Conservation (phyloP, 2,113 vertebrate species). For the Gambusia affinis region DNA sequence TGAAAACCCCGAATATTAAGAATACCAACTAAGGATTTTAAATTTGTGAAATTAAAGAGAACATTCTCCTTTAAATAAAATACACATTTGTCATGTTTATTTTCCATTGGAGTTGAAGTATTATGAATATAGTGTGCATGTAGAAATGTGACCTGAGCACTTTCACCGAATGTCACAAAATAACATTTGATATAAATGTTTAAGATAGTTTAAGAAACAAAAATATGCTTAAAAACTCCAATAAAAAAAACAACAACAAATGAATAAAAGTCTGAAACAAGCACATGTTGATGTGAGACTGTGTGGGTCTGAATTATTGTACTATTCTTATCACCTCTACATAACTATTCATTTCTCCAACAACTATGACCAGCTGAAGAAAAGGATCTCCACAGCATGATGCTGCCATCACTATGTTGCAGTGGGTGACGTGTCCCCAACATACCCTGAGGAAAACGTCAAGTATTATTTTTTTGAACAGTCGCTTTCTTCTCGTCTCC, state of each 20-base stretch:
- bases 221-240: background rate
- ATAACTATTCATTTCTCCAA: no score
- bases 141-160: background rate
- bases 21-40: background rate
- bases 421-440: no score
- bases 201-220: background rate
- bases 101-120: no score
- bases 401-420: no score
- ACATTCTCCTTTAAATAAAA: background rate
- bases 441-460: no score
- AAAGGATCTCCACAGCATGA: no score
- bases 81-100: no score
- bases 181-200: background rate
- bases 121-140: no score
- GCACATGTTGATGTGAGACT: background rate
- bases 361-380: no score
- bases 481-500: background rate
- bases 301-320: background rate
- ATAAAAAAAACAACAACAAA: background rate
- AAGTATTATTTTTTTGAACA: no score
- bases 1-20: background rate
- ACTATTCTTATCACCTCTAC: no score
- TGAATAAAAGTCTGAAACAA: background rate
- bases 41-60: constrained; percentile 4
- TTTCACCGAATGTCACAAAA: background rate